Base-by-base conservation (phyloP, 2,797 vertebrate genomes). In the Australoheros facetus region DNA sequence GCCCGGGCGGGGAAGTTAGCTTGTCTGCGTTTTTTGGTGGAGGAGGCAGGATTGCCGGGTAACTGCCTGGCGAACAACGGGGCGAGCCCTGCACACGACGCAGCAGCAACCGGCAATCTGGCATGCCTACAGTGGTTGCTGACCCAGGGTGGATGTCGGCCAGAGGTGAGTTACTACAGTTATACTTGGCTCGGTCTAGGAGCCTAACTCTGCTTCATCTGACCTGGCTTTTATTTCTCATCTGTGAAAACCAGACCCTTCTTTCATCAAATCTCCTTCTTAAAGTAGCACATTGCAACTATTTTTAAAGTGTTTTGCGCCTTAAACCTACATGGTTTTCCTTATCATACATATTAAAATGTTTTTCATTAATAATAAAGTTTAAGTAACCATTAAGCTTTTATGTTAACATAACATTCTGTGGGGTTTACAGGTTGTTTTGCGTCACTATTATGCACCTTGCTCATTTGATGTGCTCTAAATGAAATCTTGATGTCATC, bases 101-200 rank as follows among this genome's bases (percentile, higher is more conserved):
- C 98, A 12, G 97, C 98, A 2, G 98, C 98, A 93, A 99, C 97
- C 11, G 98, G 98, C 53, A 96, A 97, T 95, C 95, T 99, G 91
- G 83, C 94, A 87, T 98, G 98, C 87, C 86, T 99, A 45, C 97
- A 98, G 95, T 99, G 98, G 98, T 95, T 99, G 85, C 95, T 98
- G 78, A 95, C 94, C 21, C 95, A 96, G 79, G 98, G 97, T 39
- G 96, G 96, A 80, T 98, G 98, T 90, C 86, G 90, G 37, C 92
- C 96, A 54, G 93, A 95, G 96, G 98, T 99, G 90, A 94, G 95
- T 95, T 75, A 64, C 34, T 10, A 19, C 59, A 70, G n/a, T 17
- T 60, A 6, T 14, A 59, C 66, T 4, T 57, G 37, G 26, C 55
- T 57, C 32, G 55, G 16, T 7, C 37, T 9, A 34, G 45, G 42